Evolutionary conservation across 2,797 vertebrate genomes (phyloP).

Genomic region (Paedocypris micromegethes): DNA sequence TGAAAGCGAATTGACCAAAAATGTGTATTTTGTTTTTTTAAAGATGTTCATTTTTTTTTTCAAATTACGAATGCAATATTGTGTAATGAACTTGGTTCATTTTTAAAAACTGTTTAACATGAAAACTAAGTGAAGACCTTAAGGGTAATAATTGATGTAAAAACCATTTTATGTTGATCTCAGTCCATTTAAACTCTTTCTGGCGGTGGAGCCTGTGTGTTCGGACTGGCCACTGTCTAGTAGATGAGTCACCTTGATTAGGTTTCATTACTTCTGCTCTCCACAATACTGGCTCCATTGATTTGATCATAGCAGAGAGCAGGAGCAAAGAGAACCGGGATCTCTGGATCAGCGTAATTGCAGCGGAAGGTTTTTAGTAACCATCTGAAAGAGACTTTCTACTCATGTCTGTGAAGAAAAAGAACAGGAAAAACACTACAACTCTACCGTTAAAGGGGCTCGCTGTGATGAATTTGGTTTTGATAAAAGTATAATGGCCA

Average conservation of each 20-base stretch:
- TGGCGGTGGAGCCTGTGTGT: conserved; percentile 6
- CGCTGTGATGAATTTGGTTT: too few species aligned
- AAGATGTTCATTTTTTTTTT: too few species aligned
- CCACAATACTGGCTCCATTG: conserved; percentile 62
- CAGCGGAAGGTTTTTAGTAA: conserved; percentile 32
- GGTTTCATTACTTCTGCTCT: conserved; percentile 62
- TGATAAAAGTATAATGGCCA: too few species aligned
- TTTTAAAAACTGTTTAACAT: too few species aligned
- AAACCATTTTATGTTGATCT: conserved; percentile 4
- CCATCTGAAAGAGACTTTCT: conserved; percentile 14
- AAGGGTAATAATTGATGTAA: not conserved
- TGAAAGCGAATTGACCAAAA: too few species aligned
- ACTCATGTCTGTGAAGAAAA: not conserved
- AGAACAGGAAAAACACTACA: not conserved
- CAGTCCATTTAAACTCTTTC: conserved; percentile 3
- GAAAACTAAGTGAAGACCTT: too few species aligned
- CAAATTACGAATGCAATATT: too few species aligned
- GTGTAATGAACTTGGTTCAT: too few species aligned
- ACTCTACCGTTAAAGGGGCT: too few species aligned
- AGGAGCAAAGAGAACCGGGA: conserved; percentile 26
- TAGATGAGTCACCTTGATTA: conserved; percentile 66
- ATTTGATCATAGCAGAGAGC: conserved; percentile 56
- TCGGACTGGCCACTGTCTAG: conserved; percentile 51
- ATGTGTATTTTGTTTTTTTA: too few species aligned
- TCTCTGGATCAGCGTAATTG: conserved; percentile 34